phyloP scores from a whole-genome alignment of 2,113 vertebrate species.

The Colossoma macropomum region DNA sequence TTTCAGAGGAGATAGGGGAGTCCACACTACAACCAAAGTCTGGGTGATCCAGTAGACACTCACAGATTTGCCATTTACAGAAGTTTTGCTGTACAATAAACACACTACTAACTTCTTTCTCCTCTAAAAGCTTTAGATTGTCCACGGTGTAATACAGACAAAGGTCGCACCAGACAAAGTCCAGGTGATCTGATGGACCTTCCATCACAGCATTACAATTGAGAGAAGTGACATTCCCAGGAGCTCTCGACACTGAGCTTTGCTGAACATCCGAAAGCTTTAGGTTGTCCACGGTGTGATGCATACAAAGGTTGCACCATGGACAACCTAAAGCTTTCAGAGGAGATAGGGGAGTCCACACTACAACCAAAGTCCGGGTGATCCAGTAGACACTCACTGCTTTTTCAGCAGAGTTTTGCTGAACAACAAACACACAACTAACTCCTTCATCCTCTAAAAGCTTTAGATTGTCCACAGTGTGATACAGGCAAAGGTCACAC shows the following conservation, averaged over 20 bases:
- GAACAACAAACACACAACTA: constrained; percentile 13
- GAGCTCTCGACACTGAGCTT: constrained; percentile 34
- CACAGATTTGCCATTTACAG: not conserved
- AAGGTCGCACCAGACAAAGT: too few relatives aligned
- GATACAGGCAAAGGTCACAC: constrained; percentile 5
- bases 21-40: not conserved
- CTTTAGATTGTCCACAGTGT: not conserved
- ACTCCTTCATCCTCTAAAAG: constrained; percentile 23
- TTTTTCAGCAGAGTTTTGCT: not conserved
- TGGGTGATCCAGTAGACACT: not conserved
- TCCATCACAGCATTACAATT: constrained; percentile 23
- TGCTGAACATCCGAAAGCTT: not conserved
- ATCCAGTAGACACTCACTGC: not conserved
- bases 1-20: not conserved
- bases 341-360: not conserved
- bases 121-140: constrained; percentile 3
- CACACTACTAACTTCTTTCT: constrained; percentile 23
- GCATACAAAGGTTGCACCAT: too few relatives aligned
- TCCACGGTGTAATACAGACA: not conserved
- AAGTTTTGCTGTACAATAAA: constrained; percentile 5
- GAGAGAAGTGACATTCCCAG: constrained; percentile 5
- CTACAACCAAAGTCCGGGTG: not conserved
- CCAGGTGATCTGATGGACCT: constrained; percentile 6
- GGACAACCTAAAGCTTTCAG: too few relatives aligned
- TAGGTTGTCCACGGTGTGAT: not conserved